Conservation (phyloP, 2,797 vertebrate genomes). For the Gallinago nigripennis region DNA sequence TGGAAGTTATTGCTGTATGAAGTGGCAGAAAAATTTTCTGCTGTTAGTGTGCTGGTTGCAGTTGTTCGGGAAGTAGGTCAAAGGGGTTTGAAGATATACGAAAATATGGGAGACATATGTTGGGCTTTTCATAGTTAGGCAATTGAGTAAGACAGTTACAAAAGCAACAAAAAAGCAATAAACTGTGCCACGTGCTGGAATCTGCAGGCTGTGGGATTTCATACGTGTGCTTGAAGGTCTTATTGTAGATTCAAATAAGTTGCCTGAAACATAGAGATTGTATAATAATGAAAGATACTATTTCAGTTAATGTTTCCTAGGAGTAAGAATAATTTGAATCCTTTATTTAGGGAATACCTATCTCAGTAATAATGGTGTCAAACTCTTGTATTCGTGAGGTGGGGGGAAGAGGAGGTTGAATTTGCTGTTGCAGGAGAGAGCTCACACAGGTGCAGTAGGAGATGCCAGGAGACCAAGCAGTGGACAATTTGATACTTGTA, state of each 20-base stretch:
- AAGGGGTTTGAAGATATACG: neutral
- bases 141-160: neutral
- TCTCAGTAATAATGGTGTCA: neutral
- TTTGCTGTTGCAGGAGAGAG: neutral
- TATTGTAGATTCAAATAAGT: neutral
- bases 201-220: neutral
- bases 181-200: accelerated
- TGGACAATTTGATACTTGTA: neutral
- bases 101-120: neutral
- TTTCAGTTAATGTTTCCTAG: neutral
- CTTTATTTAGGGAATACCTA: neutral
- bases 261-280: neutral
- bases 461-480: neutral
- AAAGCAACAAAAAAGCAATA: neutral
- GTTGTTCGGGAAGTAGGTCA: neutral
- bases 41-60: neutral
- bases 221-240: neutral
- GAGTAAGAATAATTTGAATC: neutral
- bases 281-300: neutral
- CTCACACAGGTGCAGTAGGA: neutral
- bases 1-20: neutral
- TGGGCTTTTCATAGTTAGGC: neutral
- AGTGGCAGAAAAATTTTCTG: neutral
- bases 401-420: neutral
- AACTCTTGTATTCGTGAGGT: accelerated